These are phyloP conservation scores for Cephus runcator DNA, from an alignment of 2,888 invertebrate species.

Conservation along the genomic window DNA sequence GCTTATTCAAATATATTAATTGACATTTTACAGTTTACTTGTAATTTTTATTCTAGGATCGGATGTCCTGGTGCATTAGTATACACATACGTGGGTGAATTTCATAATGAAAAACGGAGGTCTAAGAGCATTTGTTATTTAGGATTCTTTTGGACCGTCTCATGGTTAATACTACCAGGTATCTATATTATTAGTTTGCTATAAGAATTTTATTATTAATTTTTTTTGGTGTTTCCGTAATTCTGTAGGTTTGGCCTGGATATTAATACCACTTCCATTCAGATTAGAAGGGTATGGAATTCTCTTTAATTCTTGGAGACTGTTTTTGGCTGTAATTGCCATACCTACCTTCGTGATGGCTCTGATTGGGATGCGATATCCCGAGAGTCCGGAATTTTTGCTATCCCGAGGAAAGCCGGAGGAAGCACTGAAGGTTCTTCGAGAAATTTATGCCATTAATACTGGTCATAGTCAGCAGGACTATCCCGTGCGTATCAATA, in stretches of 20 bases:
- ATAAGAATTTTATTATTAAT: constrained; percentile 9
- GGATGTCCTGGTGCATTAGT: constrained; percentile 73
- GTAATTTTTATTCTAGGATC: constrained; percentile 37
- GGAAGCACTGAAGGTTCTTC: constrained; percentile 72
- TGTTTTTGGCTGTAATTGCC: constrained; percentile 75
- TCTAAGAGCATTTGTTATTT: constrained; percentile 72
- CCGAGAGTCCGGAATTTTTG: constrained; percentile 85
- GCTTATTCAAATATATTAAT: neutral
- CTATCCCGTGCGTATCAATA: constrained; percentile 67
- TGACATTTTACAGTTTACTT: neutral
- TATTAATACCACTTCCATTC: constrained; percentile 71
- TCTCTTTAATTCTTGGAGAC: constrained; percentile 78
- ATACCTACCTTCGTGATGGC: constrained; percentile 74
- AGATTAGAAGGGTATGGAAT: constrained; percentile 58
- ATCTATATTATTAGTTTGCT: constrained; percentile 27
- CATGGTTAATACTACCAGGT: constrained; percentile 74
- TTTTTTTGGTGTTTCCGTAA: constrained; percentile 18
- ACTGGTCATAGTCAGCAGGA: constrained; percentile 64
- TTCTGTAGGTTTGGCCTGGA: constrained; percentile 74
- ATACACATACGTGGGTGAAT: constrained; percentile 75
- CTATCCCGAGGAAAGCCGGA: constrained; percentile 72
- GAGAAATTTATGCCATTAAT: constrained; percentile 71
- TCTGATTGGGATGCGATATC: constrained; percentile 70
- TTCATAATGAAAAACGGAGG: constrained; percentile 71
- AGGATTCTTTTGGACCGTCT: constrained; percentile 73